Conservation (phyloP, 2,113 vertebrate genomes). For the Elephas maximus region DNA sequence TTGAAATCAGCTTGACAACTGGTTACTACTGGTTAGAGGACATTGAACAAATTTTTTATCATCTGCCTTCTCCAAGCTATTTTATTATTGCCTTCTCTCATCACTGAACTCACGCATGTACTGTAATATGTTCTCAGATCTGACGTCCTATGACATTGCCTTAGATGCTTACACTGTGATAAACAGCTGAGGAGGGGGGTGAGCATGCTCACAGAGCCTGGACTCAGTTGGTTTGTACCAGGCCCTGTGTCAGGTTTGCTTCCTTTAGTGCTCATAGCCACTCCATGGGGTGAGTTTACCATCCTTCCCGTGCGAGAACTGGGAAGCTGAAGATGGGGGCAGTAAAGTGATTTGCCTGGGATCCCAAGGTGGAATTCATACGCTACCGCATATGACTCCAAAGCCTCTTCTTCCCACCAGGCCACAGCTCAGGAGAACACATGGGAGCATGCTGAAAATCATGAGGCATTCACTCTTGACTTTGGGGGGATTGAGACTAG, state of each 20-base stretch:
- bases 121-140: not conserved
- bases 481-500: not conserved
- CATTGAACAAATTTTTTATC: not conserved
- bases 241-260: not conserved
- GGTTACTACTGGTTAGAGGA: not conserved
- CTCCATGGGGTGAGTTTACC: not conserved
- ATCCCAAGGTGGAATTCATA: not conserved
- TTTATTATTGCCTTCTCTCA: not conserved
- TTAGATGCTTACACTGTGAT: not conserved
- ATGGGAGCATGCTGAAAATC: not conserved
- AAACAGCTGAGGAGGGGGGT: not conserved
- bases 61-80: not conserved
- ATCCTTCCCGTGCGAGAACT: not conserved
- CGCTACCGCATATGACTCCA: not conserved
- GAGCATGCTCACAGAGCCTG: fast-evolving
- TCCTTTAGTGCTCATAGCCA: too few species aligned
- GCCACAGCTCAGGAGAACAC: not conserved
- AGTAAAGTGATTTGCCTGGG: not conserved
- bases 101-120: not conserved
- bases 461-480: not conserved
- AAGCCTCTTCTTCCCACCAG: not conserved
- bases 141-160: not conserved
- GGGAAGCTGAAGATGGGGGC: not conserved
- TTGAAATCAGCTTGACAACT: not conserved
- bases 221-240: not conserved